Evolutionary conservation across 2,888 invertebrate genomes (phyloP).

Genomic region (Drosophila cognata): DNA sequence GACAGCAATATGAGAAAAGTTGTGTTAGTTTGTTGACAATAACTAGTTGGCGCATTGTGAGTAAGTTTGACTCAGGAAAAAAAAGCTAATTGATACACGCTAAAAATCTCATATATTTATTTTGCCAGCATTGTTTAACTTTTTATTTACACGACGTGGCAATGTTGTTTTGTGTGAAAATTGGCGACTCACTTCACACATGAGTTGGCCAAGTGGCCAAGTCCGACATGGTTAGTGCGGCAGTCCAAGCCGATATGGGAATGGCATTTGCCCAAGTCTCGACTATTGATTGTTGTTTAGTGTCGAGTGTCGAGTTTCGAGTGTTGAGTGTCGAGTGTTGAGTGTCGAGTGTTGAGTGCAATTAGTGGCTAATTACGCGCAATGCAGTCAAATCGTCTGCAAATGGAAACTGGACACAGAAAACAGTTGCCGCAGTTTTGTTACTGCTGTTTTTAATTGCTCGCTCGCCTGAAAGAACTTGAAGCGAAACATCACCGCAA

Average conservation of each 20-base stretch:
- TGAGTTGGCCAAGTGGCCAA: neutral
- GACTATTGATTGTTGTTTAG: constrained; percentile 1
- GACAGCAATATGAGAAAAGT: neutral
- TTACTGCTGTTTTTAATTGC: constrained; percentile 22
- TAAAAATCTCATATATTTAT: neutral
- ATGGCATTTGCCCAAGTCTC: constrained; percentile 44
- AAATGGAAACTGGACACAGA: constrained; percentile 32
- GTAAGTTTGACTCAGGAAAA: neutral
- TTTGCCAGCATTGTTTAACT: neutral
- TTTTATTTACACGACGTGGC: constrained; percentile 12
- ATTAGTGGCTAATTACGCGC: constrained; percentile 68
- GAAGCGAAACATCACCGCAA: constrained; percentile 15
- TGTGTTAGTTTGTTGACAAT: neutral
- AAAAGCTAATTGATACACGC: neutral
- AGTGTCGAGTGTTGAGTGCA: constrained; percentile 26
- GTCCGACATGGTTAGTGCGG: neutral
- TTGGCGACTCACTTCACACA: constrained; percentile 53
- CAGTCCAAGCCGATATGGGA: constrained; percentile 1
- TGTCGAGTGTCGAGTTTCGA: neutral
- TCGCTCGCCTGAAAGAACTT: neutral
- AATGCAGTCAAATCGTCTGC: constrained; percentile 55
- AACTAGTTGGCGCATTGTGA: neutral
- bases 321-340: neutral
- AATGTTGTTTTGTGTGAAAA: constrained; percentile 47
- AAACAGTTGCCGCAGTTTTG: constrained; percentile 32